phyloP scores from a whole-genome alignment of 1,140 invertebrate genomes.

The Ips typographus region DNA sequence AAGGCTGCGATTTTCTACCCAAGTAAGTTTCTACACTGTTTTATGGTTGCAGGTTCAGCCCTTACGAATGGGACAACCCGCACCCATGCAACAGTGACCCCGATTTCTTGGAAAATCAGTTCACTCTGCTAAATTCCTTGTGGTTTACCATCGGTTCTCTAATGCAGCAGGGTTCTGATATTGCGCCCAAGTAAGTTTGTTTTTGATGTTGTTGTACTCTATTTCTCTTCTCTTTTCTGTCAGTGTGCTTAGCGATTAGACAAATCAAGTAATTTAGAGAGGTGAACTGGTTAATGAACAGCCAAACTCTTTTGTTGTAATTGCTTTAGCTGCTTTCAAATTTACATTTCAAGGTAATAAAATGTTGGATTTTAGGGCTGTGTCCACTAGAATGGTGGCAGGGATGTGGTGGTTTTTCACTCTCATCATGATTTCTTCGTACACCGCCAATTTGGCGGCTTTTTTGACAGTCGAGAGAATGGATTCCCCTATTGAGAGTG shows the following conservation, averaged over 20 bases:
- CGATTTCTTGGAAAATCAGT: slow-evolving; percentile 82
- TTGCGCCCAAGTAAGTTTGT: slow-evolving; percentile 67
- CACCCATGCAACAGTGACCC: slow-evolving; percentile 78
- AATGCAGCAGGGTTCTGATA: slow-evolving; percentile 91
- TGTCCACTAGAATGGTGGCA: slow-evolving; percentile 87
- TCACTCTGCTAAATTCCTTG: slow-evolving; percentile 82
- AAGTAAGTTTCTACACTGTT: slow-evolving; percentile 66
- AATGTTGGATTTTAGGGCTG: slow-evolving; percentile 61
- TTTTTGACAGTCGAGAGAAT: slow-evolving; percentile 96
- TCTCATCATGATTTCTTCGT: slow-evolving; percentile 97
- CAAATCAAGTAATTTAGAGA: background rate
- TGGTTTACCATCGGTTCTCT: slow-evolving; percentile 88
- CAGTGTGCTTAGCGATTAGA: background rate
- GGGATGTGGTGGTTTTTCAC: slow-evolving; percentile 98
- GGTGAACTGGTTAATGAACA: slow-evolving; percentile 18
- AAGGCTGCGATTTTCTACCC: slow-evolving; percentile 87
- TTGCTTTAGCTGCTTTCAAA: background rate
- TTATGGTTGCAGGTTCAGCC: slow-evolving; percentile 71
- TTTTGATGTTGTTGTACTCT: background rate
- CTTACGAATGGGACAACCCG: slow-evolving; percentile 87
- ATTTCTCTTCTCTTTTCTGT: slow-evolving; percentile 11
- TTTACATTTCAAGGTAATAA: background rate
- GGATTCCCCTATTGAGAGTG: slow-evolving; percentile 93
- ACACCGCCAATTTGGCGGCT: slow-evolving; percentile 96
- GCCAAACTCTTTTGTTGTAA: background rate